These are phyloP conservation scores for Cryptus armator DNA, from an alignment of 2,888 invertebrate species.

Conservation along the genomic window DNA sequence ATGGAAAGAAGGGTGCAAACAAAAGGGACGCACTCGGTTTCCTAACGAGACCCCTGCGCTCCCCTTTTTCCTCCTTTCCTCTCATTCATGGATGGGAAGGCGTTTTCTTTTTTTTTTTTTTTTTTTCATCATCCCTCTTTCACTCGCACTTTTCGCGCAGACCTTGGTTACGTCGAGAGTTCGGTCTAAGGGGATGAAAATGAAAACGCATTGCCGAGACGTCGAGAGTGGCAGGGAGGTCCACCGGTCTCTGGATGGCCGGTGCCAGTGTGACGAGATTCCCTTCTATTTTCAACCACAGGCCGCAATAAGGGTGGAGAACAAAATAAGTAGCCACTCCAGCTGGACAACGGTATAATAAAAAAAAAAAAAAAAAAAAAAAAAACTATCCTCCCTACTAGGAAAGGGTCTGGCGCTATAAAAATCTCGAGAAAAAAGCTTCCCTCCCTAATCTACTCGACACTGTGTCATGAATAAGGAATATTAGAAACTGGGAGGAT, in stretches of 20 bases:
- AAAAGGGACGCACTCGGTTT: slow-evolving; percentile 66
- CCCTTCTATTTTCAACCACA: slow-evolving; percentile 30
- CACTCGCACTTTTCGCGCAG: slow-evolving; percentile 29
- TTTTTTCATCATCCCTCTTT: slow-evolving; percentile 10
- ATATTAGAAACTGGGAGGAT: neutral
- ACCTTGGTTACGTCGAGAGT: slow-evolving; percentile 40
- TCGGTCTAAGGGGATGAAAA: slow-evolving; percentile 54
- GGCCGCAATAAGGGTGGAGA: slow-evolving; percentile 14
- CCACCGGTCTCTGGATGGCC: neutral
- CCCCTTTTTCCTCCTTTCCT: slow-evolving; percentile 43
- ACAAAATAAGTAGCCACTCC: slow-evolving; percentile 48
- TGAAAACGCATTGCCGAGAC: slow-evolving; percentile 67
- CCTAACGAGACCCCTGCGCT: slow-evolving; percentile 59
- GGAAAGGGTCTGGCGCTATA: slow-evolving; percentile 14
- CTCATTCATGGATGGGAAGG: neutral
- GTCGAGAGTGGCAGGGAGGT: slow-evolving; percentile 39
- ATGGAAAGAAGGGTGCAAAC: slow-evolving; percentile 66
- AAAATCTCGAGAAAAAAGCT: slow-evolving; percentile 36
- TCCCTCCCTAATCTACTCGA: slow-evolving; percentile 35
- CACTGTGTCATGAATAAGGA: slow-evolving; percentile 23
- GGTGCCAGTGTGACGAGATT: slow-evolving; percentile 25
- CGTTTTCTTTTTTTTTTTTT: slow-evolving; percentile 40
- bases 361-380: neutral
- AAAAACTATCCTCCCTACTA: neutral
- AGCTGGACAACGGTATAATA: slow-evolving; percentile 27